phyloP scores from a whole-genome alignment of 2,888 invertebrate species.

The Salticus scenicus region DNA sequence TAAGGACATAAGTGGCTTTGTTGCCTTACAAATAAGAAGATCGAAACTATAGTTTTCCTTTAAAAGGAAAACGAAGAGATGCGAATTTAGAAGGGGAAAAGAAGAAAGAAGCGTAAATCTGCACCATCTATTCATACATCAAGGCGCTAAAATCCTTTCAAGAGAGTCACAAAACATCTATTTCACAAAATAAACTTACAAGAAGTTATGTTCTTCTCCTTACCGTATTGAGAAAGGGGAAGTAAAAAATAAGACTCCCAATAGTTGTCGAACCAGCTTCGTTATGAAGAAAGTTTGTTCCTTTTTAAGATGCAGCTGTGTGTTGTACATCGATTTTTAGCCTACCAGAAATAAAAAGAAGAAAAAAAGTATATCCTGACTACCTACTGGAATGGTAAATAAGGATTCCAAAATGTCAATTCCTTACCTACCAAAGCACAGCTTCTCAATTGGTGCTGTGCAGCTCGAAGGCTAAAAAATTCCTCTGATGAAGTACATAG shows the following conservation, averaged over 20 bases:
- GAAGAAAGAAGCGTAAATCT: background rate
- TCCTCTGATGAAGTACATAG: slow-evolving; percentile 63
- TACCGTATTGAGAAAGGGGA: background rate
- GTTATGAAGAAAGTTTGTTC: slow-evolving; percentile 66
- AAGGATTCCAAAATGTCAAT: slow-evolving; percentile 62
- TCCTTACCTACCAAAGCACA: slow-evolving; percentile 52
- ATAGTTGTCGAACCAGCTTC: slow-evolving; percentile 38
- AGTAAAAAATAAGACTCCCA: background rate
- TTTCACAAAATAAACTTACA: slow-evolving; percentile 15
- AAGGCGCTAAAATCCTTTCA: slow-evolving; percentile 16
- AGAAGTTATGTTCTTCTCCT: background rate
- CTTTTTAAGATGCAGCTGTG: slow-evolving; percentile 60
- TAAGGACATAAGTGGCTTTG: too few species aligned
- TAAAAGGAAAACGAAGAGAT: too few species aligned
- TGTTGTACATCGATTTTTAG: slow-evolving; percentile 56
- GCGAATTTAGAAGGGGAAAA: too few species aligned
- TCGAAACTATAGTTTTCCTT: too few species aligned
- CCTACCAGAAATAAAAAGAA: slow-evolving; percentile 14
- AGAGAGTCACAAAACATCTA: slow-evolving; percentile 3
- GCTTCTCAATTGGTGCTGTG: slow-evolving; percentile 57
- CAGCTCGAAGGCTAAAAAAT: slow-evolving; percentile 66
- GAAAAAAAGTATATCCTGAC: too few species aligned
- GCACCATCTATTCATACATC: background rate
- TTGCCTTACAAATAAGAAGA: too few species aligned
- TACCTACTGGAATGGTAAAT: slow-evolving; percentile 60